A percentile compares a stretch with the other conserved stretches of the same genome.
Evolutionary conservation across 2,113 vertebrate species (phyloP).

Genomic region (Brachionichthys hirsutus): DNA sequence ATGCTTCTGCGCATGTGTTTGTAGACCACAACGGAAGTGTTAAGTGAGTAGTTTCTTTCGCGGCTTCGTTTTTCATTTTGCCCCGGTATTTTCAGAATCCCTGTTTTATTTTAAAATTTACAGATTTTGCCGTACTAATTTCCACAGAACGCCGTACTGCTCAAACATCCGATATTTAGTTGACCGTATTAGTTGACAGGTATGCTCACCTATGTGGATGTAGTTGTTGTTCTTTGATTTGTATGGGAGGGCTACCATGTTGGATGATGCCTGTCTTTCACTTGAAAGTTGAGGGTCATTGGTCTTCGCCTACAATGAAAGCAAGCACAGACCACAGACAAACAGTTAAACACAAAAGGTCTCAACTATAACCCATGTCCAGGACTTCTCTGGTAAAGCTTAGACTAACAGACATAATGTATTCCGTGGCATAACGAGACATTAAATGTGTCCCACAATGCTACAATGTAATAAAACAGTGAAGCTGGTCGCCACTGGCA

Average conservation of each 20-base stretch:
- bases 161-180: no score
- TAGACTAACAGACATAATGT: not conserved
- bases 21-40: no score
- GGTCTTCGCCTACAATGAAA: slow-evolving; percentile 68
- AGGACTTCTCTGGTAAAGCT: not conserved
- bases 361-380: not conserved
- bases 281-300: not conserved
- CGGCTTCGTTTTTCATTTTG: no score
- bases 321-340: not conserved
- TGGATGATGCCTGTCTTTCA: slow-evolving; percentile 61
- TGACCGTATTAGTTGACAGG: no score
- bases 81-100: no score
- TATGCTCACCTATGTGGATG: slow-evolving; percentile 74
- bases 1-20: no score
- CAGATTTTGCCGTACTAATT: no score
- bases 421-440: not conserved
- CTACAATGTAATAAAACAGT: no score
- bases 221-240: slow-evolving; percentile 56
- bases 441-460: no score
- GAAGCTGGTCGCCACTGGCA: not conserved
- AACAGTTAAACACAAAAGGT: not conserved
- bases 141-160: no score
- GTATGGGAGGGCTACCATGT: slow-evolving; percentile 67
- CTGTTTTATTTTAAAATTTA: no score
- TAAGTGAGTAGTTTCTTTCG: no score